A percentile compares a stretch with the other conserved stretches of the same genome.
phyloP scores from a whole-genome alignment of 2,797 vertebrate genomes.

The Fistularia tabacaria region DNA sequence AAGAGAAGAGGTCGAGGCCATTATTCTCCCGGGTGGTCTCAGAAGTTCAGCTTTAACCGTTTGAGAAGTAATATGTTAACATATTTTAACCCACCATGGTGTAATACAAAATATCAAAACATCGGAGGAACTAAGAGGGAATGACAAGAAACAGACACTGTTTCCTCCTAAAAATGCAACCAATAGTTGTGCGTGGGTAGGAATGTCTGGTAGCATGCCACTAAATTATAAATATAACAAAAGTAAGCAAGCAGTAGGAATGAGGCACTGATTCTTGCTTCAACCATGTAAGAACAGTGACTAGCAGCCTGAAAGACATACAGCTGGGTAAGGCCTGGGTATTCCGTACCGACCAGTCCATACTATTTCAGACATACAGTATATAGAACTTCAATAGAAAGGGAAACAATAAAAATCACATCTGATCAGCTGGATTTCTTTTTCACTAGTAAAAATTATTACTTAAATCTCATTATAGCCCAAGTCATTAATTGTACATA shows the following conservation, averaged over 20 bases:
- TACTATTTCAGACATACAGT: too few species aligned
- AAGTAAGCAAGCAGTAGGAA: slow-evolving; percentile 17
- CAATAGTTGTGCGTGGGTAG: slow-evolving; percentile 16
- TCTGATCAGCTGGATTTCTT: too few species aligned
- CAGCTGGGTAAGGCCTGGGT: too few species aligned
- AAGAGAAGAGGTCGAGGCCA: too few species aligned
- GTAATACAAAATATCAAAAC: slow-evolving; percentile 1
- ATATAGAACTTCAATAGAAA: too few species aligned
- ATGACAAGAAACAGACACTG: neutral
- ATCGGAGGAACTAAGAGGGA: neutral
- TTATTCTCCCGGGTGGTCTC: too few species aligned
- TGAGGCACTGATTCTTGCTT: slow-evolving; percentile 9
- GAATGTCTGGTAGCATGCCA: slow-evolving; percentile 34
- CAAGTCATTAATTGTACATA: too few species aligned
- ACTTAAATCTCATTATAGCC: too few species aligned
- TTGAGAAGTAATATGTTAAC: neutral
- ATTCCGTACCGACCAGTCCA: too few species aligned
- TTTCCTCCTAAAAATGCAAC: neutral
- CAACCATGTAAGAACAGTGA: neutral
- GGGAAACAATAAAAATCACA: too few species aligned
- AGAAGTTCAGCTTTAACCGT: neutral
- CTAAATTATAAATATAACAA: slow-evolving; percentile 27
- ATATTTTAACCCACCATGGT: too few species aligned
- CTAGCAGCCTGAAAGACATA: neutral
- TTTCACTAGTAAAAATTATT: too few species aligned